A percentile compares a stretch with the other conserved stretches of the same genome.
Conservation (phyloP, 1,140 invertebrate genomes). For the Ostrea edulis region DNA sequence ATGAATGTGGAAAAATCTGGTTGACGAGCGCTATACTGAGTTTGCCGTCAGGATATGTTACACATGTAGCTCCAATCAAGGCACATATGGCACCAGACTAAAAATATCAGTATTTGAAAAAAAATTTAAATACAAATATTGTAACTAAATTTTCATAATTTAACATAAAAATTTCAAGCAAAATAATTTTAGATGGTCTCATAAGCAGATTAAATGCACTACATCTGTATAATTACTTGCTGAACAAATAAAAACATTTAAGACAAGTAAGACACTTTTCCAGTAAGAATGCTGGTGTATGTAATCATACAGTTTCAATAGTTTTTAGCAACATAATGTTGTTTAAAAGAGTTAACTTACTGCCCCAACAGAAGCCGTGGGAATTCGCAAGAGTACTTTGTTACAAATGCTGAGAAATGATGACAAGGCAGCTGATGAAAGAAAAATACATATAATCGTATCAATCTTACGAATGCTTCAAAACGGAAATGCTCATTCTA, state of each 20-base stretch:
- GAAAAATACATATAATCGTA: neutral
- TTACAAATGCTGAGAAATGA: neutral
- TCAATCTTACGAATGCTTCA: too few species aligned
- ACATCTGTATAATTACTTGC: too few species aligned
- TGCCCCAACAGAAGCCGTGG: neutral
- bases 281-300: too few species aligned
- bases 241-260: too few species aligned
- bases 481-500: too few species aligned
- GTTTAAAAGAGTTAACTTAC: neutral
- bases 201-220: too few species aligned
- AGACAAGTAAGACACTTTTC: too few species aligned
- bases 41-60: conserved; percentile 90
- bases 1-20: conserved; percentile 87
- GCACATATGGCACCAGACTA: conserved; percentile 97
- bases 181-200: too few species aligned
- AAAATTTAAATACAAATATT: neutral
- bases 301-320: too few species aligned
- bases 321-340: neutral
- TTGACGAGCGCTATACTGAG: conserved; percentile 92
- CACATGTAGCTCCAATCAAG: conserved; percentile 91
- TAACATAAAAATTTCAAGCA: too few species aligned
- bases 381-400: neutral
- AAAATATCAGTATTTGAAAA: conserved; percentile 70
- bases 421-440: neutral
- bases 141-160: too few species aligned